Conservation (phyloP, 2,797 vertebrate species). For the Ptychadena robeensis region DNA sequence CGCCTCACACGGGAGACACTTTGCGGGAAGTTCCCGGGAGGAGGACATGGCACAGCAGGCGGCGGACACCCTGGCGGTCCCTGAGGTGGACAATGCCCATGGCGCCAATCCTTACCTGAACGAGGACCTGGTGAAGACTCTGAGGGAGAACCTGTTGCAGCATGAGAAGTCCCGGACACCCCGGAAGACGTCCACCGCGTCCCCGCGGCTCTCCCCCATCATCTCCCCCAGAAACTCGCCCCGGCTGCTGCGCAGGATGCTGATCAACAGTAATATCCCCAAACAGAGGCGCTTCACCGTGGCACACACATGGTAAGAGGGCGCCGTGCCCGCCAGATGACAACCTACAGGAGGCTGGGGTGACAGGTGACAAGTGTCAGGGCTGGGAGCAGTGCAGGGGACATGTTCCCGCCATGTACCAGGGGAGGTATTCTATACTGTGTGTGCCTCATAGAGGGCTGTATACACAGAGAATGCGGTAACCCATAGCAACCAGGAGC, state of each 20-base stretch:
- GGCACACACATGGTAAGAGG: conserved; percentile 95
- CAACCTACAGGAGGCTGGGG: too few relatives aligned
- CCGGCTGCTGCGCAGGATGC: conserved; percentile 92
- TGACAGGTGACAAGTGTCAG: too few relatives aligned
- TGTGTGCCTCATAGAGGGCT: neutral
- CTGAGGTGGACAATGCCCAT: conserved; percentile 84
- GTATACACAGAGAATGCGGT: neutral
- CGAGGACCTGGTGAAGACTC: conserved; percentile 94
- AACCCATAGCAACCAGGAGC: neutral
- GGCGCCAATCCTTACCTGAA: conserved; percentile 87
- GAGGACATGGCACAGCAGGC: conserved; percentile 86
- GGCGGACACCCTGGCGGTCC: conserved; percentile 86
- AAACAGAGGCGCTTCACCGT: conserved; percentile 97
- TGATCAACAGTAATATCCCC: conserved; percentile 92
- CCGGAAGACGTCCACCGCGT: conserved; percentile 85
- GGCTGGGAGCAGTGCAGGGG: too few relatives aligned
- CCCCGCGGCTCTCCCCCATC: conserved; percentile 83
- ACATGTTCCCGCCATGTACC: neutral
- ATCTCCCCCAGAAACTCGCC: conserved; percentile 95
- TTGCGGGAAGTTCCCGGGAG: conserved; percentile 64
- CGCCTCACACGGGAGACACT: conserved; percentile 58
- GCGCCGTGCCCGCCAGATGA: too few relatives aligned
- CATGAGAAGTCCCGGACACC: conserved; percentile 85
- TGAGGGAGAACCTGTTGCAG: conserved; percentile 96
- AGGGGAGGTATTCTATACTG: neutral